These are phyloP conservation scores for Tetramorium simillimum DNA, from an alignment of 1,140 invertebrate species.

Conservation along the genomic window DNA sequence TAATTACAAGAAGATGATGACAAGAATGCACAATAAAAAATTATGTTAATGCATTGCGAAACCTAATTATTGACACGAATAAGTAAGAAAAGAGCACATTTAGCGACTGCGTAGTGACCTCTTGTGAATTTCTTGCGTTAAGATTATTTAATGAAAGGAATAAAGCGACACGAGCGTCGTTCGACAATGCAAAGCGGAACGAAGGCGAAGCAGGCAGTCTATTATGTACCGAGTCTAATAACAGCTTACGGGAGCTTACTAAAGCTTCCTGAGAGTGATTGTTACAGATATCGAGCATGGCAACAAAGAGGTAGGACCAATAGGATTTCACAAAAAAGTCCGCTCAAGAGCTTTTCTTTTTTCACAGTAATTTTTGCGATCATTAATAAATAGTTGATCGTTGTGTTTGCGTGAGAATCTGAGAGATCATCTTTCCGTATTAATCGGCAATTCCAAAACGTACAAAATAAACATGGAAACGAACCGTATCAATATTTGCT, in stretches of 20 bases:
- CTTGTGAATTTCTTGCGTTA: constrained; percentile 48
- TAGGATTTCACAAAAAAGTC: constrained; percentile 10
- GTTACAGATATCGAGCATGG: constrained; percentile 45
- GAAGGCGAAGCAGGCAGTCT: constrained; percentile 4
- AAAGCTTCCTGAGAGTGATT: constrained; percentile 50
- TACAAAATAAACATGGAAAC: not conserved
- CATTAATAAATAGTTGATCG: not conserved
- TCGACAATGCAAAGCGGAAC: constrained; percentile 41
- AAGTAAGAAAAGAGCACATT: constrained; percentile 13
- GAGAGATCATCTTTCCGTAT: not conserved
- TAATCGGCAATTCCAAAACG: not conserved
- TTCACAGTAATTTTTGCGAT: not conserved
- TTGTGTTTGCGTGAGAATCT: not conserved
- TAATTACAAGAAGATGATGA: constrained; percentile 20
- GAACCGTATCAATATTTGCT: not conserved
- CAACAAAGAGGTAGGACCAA: constrained; percentile 24
- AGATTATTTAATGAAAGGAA: constrained; percentile 55
- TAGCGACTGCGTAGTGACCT: not conserved
- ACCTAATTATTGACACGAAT: constrained; percentile 34
- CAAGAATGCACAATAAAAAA: constrained; percentile 27
- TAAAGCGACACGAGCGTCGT: constrained; percentile 18
- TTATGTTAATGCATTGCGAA: constrained; percentile 19
- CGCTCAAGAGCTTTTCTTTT: not conserved
- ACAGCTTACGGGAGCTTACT: constrained; percentile 54
- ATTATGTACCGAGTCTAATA: constrained; percentile 53